Evolutionary conservation across 2,888 invertebrate species (phyloP), one percentile per base, ranked within the genome.

Genomic region (Xylota sylvarum): DNA sequence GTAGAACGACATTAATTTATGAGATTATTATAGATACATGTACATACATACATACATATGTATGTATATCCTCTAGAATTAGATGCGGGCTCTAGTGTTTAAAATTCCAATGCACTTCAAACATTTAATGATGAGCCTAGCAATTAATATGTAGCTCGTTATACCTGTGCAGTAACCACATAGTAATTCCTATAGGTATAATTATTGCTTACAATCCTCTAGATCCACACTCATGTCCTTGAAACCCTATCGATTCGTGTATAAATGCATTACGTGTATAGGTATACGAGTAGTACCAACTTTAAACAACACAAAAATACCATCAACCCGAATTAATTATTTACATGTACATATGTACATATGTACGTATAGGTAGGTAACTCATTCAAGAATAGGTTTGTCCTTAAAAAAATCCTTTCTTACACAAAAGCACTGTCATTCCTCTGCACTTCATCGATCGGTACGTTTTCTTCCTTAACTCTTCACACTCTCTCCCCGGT

Each of bases 271-370:
- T 32, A 14, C 19, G 10, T n/a, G 17, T 43, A n/a, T n/a, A 64
- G 5, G 50, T 60, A 43, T 14, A n/a, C n/a, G 5, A 2, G 35
- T 32, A 32, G 17, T 52, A 40, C 43, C 62, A 77, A 65, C 72
- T 86, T 81, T 50, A 86, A 81, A 67, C 70, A 58, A 85, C 76
- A 85, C 46, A 65, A 81, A 55, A 81, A 67, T 58, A 77, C 70
- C 85, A 85, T 81, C 56, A 77, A 27, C 23, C 40, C 32, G 19
- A 12, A 77, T 81, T 85, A 72, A 81, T 81, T 60, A 81, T 81
- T 72, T 30, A 72, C 17, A 83, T 7, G 27, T 43, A n/a, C 19
- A 65, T 9, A 35, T 0, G 37, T 23, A n/a, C n/a, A n/a, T n/a
- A n/a, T n/a, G n/a, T n/a, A n/a, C n/a, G n/a, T n/a, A n/a, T n/a